Percentiles rank a stretch among this genome's conserved stretches.
Conservation (phyloP, 2,888 invertebrate species). For the Polyommatus iphigenia region DNA sequence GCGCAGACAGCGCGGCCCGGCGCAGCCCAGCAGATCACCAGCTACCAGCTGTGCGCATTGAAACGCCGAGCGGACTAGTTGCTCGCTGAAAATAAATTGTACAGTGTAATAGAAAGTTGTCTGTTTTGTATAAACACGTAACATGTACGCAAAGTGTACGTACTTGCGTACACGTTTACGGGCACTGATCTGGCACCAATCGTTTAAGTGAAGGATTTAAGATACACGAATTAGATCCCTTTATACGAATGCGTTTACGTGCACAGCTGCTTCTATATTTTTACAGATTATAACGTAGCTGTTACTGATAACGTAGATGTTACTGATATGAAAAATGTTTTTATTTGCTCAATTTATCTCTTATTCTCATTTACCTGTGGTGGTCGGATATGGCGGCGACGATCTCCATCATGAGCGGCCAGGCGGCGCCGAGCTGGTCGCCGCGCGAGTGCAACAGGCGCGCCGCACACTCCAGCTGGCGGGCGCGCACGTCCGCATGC, state of each 20-base stretch:
- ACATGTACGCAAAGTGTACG: neutral
- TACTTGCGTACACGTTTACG: neutral
- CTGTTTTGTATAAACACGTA: neutral
- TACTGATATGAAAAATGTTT: too few species aligned
- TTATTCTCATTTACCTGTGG: conserved; percentile 84
- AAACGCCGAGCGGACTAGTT: conserved; percentile 95
- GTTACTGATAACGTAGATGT: too few species aligned
- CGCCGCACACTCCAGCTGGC: conserved; percentile 96
- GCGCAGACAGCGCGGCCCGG: conserved; percentile 95
- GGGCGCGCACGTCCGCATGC: conserved; percentile 95
- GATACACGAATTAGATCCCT: too few species aligned
- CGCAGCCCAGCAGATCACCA: conserved; percentile 93
- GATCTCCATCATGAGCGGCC: conserved; percentile 96
- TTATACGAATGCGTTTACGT: too few species aligned
- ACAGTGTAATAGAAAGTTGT: neutral
- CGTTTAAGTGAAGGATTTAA: too few species aligned
- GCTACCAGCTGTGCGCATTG: conserved; percentile 97
- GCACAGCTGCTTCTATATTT: too few species aligned
- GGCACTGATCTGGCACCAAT: neutral
- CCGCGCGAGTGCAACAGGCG: conserved; percentile 95
- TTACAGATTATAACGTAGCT: too few species aligned
- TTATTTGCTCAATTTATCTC: neutral
- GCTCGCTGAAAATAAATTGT: conserved; percentile 82
- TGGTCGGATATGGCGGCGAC: conserved; percentile 97
- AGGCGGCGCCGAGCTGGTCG: conserved; percentile 94